phyloP scores from a whole-genome alignment of 2,888 invertebrate species.

The Apoda limacodes region DNA sequence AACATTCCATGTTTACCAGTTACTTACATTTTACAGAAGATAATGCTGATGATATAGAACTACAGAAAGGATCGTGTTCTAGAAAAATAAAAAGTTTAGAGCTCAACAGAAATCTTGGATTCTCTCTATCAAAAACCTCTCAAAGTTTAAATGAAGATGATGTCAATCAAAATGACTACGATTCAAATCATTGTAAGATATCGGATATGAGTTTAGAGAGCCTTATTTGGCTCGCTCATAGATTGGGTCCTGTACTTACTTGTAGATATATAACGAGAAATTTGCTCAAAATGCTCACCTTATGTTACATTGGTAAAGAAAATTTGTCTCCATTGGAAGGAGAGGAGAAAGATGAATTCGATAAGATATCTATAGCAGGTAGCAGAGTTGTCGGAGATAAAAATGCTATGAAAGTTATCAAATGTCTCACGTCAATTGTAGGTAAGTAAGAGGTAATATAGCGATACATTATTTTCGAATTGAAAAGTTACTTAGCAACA shows the following conservation, averaged over 20 bases:
- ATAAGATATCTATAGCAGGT: conserved; percentile 73
- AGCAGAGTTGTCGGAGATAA: conserved; percentile 80
- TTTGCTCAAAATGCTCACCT: conserved; percentile 90
- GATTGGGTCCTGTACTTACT: conserved; percentile 93
- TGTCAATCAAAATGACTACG: conserved; percentile 24
- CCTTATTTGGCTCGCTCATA: conserved; percentile 91
- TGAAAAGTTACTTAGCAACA: neutral
- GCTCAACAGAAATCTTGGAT: conserved; percentile 21
- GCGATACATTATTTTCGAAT: neutral
- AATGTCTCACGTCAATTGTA: conserved; percentile 89
- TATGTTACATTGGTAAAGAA: conserved; percentile 91
- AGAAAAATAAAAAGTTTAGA: conserved; percentile 35
- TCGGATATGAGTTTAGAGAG: conserved; percentile 91
- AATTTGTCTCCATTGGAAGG: conserved; percentile 71
- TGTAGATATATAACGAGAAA: conserved; percentile 92
- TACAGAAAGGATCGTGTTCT: conserved; percentile 24
- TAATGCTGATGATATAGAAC: conserved; percentile 23
- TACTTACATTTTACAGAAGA: conserved; percentile 58
- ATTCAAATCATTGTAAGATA: conserved; percentile 64
- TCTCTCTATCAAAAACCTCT: conserved; percentile 19
- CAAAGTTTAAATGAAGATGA: conserved; percentile 32
- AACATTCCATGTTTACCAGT: conserved; percentile 53
- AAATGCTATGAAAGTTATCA: conserved; percentile 88
- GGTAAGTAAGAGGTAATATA: conserved; percentile 56
- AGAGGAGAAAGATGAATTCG: conserved; percentile 55